phyloP scores from a whole-genome alignment of 2,797 vertebrate genomes.

The Paramormyrops hopkinsi region DNA sequence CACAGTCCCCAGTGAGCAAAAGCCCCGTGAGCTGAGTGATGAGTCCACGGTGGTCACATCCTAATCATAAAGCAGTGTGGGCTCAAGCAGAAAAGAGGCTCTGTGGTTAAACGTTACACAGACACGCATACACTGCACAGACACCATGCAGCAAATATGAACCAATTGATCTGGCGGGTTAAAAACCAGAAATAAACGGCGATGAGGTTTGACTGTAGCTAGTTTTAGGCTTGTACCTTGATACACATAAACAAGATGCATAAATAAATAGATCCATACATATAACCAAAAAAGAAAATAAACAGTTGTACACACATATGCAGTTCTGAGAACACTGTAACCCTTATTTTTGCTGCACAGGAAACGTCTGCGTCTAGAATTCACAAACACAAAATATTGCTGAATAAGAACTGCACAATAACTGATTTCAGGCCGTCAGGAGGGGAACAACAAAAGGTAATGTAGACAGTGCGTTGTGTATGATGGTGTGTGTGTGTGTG shows the following conservation, averaged over 20 bases:
- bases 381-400: background rate
- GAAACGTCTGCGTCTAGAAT: background rate
- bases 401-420: background rate
- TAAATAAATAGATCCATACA: background rate
- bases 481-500: constrained; percentile 23
- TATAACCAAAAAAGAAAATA: background rate
- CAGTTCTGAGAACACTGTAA: background rate
- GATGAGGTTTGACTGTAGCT: background rate
- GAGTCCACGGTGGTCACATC: background rate
- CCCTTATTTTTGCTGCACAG: constrained; percentile 2
- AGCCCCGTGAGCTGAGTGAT: background rate
- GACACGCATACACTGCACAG: background rate
- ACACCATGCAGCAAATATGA: background rate
- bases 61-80: background rate
- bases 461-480: constrained; percentile 23
- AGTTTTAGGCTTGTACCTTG: background rate
- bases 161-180: background rate
- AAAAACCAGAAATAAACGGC: background rate
- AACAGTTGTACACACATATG: background rate
- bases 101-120: background rate
- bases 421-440: background rate
- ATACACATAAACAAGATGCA: background rate
- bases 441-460: background rate
- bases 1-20: background rate
- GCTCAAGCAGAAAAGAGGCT: background rate